Base-by-base conservation (phyloP, 2,113 vertebrate species). In the Neoarius graeffei region DNA sequence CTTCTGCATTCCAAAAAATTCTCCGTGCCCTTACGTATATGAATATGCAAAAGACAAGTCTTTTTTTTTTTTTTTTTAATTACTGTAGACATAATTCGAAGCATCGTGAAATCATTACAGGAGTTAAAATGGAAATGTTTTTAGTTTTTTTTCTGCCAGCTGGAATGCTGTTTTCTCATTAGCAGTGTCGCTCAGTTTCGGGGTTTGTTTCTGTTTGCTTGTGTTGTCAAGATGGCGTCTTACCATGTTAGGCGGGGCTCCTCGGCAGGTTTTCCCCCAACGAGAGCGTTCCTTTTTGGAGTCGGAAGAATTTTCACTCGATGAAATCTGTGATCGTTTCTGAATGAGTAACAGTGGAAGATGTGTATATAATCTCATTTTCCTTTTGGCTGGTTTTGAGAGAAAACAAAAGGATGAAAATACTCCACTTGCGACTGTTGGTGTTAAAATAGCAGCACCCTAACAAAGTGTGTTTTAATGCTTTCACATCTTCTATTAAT, bases 401-500 rank as follows among this genome's bases (percentile, higher is more conserved):
- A 48, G 17, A 11, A 25, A 13, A 14, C 0, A 10, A 6, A 77
- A 14, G 48, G n/a, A 54, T 56, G 50, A 56, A 54, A 79, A 0
- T 27, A 56, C 25, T 8, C 1, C 25, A 7, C 13, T 20, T 52
- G 25, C 4, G n/a, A 80, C 17, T 2, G 56, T 23, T 60, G n/a
- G 80, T 1, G 10, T 48, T 83, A 67, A 27, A 67, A 52, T 27
- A 9, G 11, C 27, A 1, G n/a, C 54, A 11, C 30, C 30, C 20
- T 56, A 25, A 23, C 0, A 11, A 77, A 52, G 35, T 57, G 3
- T 25, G 73, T 66, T 81, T 14, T 74, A 77, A 73, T 42, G 69
- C 86, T 56, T 80, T 83, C 62, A 73, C 76, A 27, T 50, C 85
- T 71, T 27, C 77, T 60, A 19, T 67, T 14, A 11, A 59, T 27